These are phyloP conservation scores for Falco naumanni DNA, from an alignment of 2,797 vertebrate genomes.

Conservation along the genomic window DNA sequence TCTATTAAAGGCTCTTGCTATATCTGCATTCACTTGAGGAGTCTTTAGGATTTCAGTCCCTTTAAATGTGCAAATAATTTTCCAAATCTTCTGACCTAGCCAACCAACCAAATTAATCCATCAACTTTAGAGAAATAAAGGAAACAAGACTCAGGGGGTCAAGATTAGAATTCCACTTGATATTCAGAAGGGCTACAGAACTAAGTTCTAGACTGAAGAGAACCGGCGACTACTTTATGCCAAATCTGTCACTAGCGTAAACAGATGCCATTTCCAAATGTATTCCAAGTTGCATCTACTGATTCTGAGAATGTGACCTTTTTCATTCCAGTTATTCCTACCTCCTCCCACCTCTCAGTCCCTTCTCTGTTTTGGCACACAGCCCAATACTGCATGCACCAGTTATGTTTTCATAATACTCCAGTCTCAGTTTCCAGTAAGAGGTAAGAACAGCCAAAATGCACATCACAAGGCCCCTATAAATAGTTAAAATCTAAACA, in stretches of 20 bases:
- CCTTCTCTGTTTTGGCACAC: slow-evolving; percentile 21
- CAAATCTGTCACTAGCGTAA: neutral
- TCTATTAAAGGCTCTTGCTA: neutral
- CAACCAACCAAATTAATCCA: neutral
- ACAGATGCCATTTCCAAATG: neutral
- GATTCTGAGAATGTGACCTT: slow-evolving; percentile 27
- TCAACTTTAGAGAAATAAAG: neutral
- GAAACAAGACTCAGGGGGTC: neutral
- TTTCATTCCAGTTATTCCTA: neutral
- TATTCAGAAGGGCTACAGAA: neutral
- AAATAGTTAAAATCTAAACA: slow-evolving; percentile 8
- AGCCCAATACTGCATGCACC: neutral
- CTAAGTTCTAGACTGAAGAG: neutral
- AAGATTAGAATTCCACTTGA: neutral
- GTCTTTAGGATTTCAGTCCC: neutral
- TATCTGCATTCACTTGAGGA: neutral
- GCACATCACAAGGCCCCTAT: neutral
- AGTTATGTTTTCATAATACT: neutral
- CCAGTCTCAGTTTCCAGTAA: neutral
- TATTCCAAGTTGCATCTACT: neutral
- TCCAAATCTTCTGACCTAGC: neutral
- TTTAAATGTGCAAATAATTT: neutral
- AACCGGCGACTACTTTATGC: neutral
- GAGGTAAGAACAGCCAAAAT: slow-evolving; percentile 7
- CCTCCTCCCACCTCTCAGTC: neutral